Conservation (phyloP, 2,888 invertebrate species). For the Drosophila glabriapex region DNA sequence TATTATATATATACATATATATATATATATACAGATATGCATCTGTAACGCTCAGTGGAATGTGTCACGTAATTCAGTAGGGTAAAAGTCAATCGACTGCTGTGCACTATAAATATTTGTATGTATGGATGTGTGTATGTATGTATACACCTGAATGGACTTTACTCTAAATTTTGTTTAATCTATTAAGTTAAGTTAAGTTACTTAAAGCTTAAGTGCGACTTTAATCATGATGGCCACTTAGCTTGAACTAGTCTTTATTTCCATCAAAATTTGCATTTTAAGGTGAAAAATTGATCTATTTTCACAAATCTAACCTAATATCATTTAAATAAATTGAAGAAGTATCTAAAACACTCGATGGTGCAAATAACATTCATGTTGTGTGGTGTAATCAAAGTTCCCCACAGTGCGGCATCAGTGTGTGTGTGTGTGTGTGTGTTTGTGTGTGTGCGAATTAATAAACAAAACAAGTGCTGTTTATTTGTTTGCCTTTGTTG, state of each 20-base stretch:
- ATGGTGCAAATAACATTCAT: not conserved
- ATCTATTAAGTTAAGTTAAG: not conserved
- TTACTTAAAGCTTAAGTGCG: not conserved
- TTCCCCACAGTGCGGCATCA: slow-evolving; percentile 1
- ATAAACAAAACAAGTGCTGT: slow-evolving; percentile 65
- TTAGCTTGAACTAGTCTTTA: not conserved
- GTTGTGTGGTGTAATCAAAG: slow-evolving; percentile 23
- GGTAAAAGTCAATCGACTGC: not conserved
- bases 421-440: slow-evolving; percentile 23
- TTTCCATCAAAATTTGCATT: too few relatives aligned
- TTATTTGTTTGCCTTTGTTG: slow-evolving; percentile 50
- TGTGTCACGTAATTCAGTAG: not conserved
- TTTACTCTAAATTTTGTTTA: not conserved
- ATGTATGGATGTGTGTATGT: not conserved
- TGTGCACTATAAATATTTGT: not conserved
- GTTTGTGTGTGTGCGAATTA: slow-evolving; percentile 50
- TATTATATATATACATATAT: not conserved
- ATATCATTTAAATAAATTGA: not conserved
- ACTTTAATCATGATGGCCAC: not conserved
- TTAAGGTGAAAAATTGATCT: too few relatives aligned
- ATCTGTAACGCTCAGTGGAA: not conserved
- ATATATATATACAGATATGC: not conserved
- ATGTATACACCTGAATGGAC: not conserved
- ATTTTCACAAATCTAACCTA: not conserved
- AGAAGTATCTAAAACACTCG: not conserved